Conservation (phyloP, 1,140 invertebrate species). For the Drosophila eugracilis region DNA sequence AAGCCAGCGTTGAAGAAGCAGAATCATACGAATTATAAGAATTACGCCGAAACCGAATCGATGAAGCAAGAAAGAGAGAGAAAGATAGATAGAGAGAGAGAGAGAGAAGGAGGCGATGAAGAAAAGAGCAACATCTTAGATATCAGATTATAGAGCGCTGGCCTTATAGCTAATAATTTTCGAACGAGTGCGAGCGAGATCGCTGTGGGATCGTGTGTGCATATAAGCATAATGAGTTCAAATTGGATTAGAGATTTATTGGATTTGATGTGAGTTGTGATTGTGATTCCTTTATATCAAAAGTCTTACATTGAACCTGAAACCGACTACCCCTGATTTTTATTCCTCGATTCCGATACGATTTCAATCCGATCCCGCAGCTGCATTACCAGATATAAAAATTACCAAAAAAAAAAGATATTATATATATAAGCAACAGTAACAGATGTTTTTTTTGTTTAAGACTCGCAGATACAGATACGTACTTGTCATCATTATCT, state of each 20-base stretch:
- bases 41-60: constrained; percentile 66
- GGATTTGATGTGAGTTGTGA: constrained; percentile 64
- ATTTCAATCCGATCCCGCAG: constrained; percentile 12
- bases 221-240: constrained; percentile 81
- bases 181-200: constrained; percentile 17
- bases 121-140: constrained; percentile 63
- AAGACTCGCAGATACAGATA: constrained; percentile 10
- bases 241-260: constrained; percentile 83
- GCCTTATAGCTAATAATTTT: constrained; percentile 71
- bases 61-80: constrained; percentile 16
- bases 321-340: background rate
- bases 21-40: constrained; percentile 77
- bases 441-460: constrained; percentile 13
- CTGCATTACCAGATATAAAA: constrained; percentile 22
- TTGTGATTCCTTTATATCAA: constrained; percentile 58
- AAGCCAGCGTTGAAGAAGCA: constrained; percentile 21
- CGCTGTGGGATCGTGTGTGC: constrained; percentile 54
- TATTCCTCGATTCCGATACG: background rate
- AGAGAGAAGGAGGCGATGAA: background rate
- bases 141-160: constrained; percentile 75
- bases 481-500: constrained; percentile 20
- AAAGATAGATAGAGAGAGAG: background rate
- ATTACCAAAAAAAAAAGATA: too few relatives aligned
- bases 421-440: too few relatives aligned
- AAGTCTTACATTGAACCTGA: constrained; percentile 48